Percentiles rank a stretch among this genome's conserved stretches.
These are phyloP conservation scores for Ochotona curzoniae DNA, from an alignment of 2,113 vertebrate genomes.

Conservation along the genomic window DNA sequence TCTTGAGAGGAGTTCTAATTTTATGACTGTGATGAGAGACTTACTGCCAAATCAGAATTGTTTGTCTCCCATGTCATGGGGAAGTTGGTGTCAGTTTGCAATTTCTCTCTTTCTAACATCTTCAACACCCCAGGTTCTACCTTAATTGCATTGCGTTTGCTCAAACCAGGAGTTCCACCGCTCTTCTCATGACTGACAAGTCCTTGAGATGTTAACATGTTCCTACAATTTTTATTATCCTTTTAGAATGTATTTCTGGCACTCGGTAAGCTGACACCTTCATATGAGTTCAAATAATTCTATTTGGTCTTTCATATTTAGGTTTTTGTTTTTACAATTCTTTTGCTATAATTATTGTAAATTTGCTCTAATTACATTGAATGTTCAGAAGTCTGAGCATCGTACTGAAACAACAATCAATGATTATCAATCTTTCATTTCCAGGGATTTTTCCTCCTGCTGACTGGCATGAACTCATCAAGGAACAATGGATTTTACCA, in stretches of 20 bases:
- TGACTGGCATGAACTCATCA: fast-evolving
- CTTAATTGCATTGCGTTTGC: background rate
- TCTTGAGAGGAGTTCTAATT: background rate
- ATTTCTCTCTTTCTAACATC: background rate
- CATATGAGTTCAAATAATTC: background rate
- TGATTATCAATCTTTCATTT: background rate
- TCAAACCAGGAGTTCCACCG: background rate
- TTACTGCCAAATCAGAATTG: background rate
- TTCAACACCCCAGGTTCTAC: background rate
- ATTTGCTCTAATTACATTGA: background rate
- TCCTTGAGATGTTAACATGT: background rate
- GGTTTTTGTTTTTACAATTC: too few species aligned
- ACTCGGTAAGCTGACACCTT: background rate
- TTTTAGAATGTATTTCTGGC: background rate
- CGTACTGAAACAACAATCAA: background rate
- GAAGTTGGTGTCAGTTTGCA: background rate
- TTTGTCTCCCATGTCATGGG: background rate
- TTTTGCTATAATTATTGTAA: background rate
- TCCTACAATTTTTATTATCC: background rate
- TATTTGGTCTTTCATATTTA: background rate
- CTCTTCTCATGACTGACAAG: background rate
- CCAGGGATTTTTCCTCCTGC: background rate
- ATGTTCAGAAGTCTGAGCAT: background rate
- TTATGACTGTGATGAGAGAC: background rate
- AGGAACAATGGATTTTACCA: fast-evolving